Evolutionary conservation across 2,113 vertebrate genomes (phyloP).

Genomic region (Cricetomys ansorgei): DNA sequence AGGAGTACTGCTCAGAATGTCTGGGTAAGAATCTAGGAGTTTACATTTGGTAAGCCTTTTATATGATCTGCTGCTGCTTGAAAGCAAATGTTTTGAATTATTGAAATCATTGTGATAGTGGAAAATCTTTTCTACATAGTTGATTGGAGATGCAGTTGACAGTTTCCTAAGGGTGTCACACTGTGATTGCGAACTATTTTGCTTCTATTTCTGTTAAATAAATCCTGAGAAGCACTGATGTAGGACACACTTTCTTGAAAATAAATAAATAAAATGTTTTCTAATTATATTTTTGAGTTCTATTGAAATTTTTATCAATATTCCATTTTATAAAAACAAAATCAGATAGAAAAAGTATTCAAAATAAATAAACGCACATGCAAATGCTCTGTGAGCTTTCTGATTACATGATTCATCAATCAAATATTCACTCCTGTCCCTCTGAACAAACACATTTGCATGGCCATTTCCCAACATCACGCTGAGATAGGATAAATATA

Average conservation of each 20-base stretch:
- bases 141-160: not conserved
- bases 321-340: conserved; percentile 13
- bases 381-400: not conserved
- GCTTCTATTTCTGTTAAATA: not conserved
- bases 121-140: not conserved
- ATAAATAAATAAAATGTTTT: not conserved
- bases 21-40: not conserved
- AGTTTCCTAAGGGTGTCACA: not conserved
- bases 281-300: not conserved
- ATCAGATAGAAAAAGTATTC: not conserved
- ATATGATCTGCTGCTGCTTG: not conserved
- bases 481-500: not conserved
- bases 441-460: not conserved
- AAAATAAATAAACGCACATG: not conserved
- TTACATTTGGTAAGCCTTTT: not conserved
- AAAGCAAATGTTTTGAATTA: not conserved
- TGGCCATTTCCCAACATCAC: not conserved
- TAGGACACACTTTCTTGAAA: not conserved
- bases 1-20: not conserved
- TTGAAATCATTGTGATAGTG: too few species aligned
- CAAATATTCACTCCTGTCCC: not conserved
- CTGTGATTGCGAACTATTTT: not conserved
- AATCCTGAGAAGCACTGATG: not conserved
- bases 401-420: not conserved
- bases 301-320: conserved; percentile 16